Conservation (phyloP, 2,113 vertebrate genomes). For the Channa maculata region DNA sequence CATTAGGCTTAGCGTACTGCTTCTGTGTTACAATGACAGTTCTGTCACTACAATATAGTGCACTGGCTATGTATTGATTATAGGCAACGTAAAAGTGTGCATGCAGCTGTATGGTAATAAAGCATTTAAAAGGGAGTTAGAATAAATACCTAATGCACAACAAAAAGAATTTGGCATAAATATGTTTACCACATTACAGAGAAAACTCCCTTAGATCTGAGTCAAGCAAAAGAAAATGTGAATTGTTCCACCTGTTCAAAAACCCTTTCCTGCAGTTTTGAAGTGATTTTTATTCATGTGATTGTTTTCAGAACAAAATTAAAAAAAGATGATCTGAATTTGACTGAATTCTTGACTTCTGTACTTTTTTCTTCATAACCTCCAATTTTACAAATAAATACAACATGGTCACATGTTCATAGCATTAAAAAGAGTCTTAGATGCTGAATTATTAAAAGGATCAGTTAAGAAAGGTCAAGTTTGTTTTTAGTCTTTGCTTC, state of each 20-base stretch:
- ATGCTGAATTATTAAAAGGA: constrained; percentile 7
- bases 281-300: constrained; percentile 74
- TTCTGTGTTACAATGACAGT: constrained; percentile 24
- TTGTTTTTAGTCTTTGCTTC: constrained; percentile 50
- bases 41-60: constrained; percentile 17
- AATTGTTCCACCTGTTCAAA: constrained; percentile 78
- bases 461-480: constrained; percentile 35
- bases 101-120: constrained; percentile 35
- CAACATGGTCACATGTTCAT: not conserved
- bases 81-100: constrained; percentile 23
- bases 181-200: constrained; percentile 40
- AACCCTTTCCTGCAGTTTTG: constrained; percentile 69
- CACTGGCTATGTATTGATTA: constrained; percentile 34
- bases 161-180: constrained; percentile 52
- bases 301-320: constrained; percentile 65
- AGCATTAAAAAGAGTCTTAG: not conserved
- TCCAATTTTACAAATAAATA: not conserved
- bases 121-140: constrained; percentile 30
- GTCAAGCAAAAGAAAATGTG: constrained; percentile 74
- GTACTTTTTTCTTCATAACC: constrained; percentile 11
- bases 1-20: constrained; percentile 14
- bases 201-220: constrained; percentile 50
- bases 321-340: not conserved
- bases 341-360: constrained; percentile 2
- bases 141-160: constrained; percentile 47